These are phyloP conservation scores for Ditula angustiorana DNA, from an alignment of 2,888 invertebrate genomes.

Conservation along the genomic window DNA sequence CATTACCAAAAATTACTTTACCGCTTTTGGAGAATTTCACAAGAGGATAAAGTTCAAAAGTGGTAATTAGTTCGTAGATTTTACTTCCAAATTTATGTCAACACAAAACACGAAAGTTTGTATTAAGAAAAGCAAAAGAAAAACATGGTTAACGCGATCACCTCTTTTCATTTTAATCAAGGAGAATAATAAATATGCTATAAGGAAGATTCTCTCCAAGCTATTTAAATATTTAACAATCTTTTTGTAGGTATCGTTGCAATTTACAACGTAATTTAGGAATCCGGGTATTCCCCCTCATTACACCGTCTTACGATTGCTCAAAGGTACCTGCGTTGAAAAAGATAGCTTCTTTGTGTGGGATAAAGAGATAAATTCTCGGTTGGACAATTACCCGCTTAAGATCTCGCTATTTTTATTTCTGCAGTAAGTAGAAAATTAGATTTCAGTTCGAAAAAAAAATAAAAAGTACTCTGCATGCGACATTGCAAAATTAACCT, in stretches of 20 bases:
- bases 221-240: constrained; percentile 15
- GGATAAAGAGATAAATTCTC: neutral
- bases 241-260: constrained; percentile 2
- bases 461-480: too few relatives aligned
- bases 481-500: too few relatives aligned
- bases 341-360: neutral
- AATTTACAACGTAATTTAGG: constrained; percentile 8
- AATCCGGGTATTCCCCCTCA: constrained; percentile 1
- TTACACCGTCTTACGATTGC: constrained; percentile 7
- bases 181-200: constrained; percentile 4
- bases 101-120: too few relatives aligned
- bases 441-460: too few relatives aligned
- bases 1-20: too few relatives aligned
- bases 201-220: neutral
- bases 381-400: neutral
- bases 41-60: too few relatives aligned
- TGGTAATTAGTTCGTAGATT: too few relatives aligned
- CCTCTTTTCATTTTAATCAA: neutral
- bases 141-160: neutral
- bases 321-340: constrained; percentile 13
- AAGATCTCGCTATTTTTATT: neutral
- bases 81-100: too few relatives aligned
- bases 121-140: neutral
- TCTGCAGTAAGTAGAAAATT: neutral
- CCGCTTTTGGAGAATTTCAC: too few relatives aligned